Evolutionary conservation across 2,797 vertebrate genomes (phyloP), one percentile per base, ranked within the genome.

Genomic region (Girardinus metallicus): DNA sequence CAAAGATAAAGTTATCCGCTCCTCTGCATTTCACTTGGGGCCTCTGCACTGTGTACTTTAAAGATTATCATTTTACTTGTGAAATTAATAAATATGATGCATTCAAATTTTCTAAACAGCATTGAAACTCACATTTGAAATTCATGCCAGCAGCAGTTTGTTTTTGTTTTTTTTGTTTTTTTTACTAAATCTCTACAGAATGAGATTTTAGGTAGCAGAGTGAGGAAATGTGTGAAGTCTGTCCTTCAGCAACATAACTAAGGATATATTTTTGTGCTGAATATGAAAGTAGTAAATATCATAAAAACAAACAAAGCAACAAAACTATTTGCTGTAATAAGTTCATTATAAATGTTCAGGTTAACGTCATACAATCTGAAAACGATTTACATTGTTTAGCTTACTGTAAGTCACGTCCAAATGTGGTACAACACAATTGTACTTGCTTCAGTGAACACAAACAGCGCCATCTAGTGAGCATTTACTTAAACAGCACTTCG

Each of bases 381-480:
- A 64, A 9, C 7, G 2, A 36, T 36, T 34, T 64, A 2, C 34
- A 18, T 16, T 18, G 9, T 7, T 62, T 6, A 34, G 18, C 60
- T 64, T 64, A 64, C 15, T 34, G 11, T 7, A 64, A 8, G 64
- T 23, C 9, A 1, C 13, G 15, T 29, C 6, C 55, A 3, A 76
- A 60, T 41, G 60, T 51, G 73, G 75, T 10, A 26, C 11, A n/a
- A 57, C 5, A 18, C 1, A 1, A 4, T 5, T 0, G 6, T 36
- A 2, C 39, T 18, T 34, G 16, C 18, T 41, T 7, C 46, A 55
- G 36, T 57, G 53, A 43, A 70, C 5, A 2, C 23, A 85, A 91
- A 91, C 79, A 88, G 18, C 70, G 29, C 89, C 90, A 89, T 85
- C 92, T 93, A 89, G 90, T 91, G 92, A 43, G 31, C 31, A 66